A percentile compares a stretch with the other conserved stretches of the same genome.
Conservation (phyloP, 2,888 invertebrate species). For the Lydus trimaculatus region DNA sequence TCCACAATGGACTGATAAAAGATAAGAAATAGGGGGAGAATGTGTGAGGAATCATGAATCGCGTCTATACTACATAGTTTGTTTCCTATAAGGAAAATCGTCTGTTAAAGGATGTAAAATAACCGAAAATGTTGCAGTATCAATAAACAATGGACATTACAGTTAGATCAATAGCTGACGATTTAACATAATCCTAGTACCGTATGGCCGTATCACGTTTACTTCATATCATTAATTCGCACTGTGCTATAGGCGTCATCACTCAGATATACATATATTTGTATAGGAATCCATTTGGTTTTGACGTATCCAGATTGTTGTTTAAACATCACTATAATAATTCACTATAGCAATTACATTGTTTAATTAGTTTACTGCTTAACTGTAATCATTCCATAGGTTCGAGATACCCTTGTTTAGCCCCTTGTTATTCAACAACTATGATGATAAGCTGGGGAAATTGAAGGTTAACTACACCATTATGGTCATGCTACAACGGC, state of each 20-base stretch:
- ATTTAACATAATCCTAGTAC: constrained; percentile 37
- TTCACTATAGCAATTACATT: constrained; percentile 31
- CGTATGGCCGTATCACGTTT: constrained; percentile 36
- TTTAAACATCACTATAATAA: constrained; percentile 35
- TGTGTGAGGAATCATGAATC: neutral
- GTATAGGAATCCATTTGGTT: constrained; percentile 21
- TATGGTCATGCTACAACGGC: too few species aligned
- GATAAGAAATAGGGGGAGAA: neutral
- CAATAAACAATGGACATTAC: neutral
- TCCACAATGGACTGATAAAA: neutral
- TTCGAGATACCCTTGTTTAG: constrained; percentile 28
- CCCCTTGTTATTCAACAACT: constrained; percentile 26
- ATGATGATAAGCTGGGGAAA: constrained; percentile 24
- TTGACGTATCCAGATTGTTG: constrained; percentile 21
- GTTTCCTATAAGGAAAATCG: neutral
- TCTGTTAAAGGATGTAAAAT: neutral
- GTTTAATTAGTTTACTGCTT: constrained; percentile 34
- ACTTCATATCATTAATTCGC: constrained; percentile 40
- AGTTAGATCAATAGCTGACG: constrained; percentile 28
- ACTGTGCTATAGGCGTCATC: constrained; percentile 35
- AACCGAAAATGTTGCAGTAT: neutral
- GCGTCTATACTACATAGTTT: neutral
- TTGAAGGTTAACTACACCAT: constrained; percentile 22
- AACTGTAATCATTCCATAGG: constrained; percentile 29
- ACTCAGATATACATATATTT: constrained; percentile 36